phyloP scores from a whole-genome alignment of 2,888 invertebrate genomes.

The Acrocera orbiculus region DNA sequence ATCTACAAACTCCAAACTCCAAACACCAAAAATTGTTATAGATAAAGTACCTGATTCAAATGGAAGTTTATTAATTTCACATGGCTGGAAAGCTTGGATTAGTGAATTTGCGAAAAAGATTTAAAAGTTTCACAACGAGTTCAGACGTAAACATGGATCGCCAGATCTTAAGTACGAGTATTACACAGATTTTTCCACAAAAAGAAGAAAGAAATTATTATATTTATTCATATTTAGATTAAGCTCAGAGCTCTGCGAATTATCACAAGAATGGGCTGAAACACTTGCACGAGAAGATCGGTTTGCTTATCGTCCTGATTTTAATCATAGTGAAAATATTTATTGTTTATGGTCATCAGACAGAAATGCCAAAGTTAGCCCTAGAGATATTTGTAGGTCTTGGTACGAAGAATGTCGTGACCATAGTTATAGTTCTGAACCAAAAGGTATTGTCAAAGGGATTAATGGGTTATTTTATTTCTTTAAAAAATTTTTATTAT shows the following conservation, averaged over 20 bases:
- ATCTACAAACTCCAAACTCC: no score
- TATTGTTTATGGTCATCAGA: constrained; percentile 39
- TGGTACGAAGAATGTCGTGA: constrained; percentile 43
- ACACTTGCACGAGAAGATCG: constrained; percentile 44
- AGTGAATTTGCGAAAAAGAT: constrained; percentile 33
- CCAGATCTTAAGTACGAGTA: constrained; percentile 36
- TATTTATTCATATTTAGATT: constrained; percentile 34
- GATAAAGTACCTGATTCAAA: constrained; percentile 16
- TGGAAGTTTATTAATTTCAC: constrained; percentile 15
- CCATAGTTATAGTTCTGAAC: constrained; percentile 33
- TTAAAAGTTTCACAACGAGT: constrained; percentile 41
- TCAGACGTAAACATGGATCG: constrained; percentile 39
- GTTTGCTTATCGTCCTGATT: constrained; percentile 46
- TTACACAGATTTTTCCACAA: no score
- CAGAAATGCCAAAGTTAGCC: constrained; percentile 33
- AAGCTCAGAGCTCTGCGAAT: constrained; percentile 43
- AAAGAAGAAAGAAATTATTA: neutral
- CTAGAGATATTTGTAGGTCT: constrained; percentile 34
- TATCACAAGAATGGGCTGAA: constrained; percentile 54
- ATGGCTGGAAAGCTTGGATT: constrained; percentile 16
- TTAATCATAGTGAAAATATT: constrained; percentile 44
- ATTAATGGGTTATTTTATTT: no score
- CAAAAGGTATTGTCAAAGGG: constrained; percentile 30
- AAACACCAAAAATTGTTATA: constrained; percentile 16
- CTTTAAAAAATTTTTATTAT: no score